These are phyloP conservation scores for Epinephelus fuscoguttatus DNA, from an alignment of 2,113 vertebrate species.

Conservation along the genomic window DNA sequence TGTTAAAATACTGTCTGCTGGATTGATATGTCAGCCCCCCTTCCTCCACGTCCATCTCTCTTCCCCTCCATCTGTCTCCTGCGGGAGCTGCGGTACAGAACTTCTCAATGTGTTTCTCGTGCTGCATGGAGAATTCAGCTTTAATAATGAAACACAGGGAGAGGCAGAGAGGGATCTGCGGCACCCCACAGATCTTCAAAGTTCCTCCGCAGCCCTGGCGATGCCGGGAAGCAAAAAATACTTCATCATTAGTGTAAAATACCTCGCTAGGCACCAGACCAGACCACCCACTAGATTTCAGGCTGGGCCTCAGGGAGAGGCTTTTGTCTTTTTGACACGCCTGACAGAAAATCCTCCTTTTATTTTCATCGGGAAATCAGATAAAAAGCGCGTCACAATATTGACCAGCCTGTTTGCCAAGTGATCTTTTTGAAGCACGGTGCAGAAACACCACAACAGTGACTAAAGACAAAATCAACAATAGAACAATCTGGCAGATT, in stretches of 20 bases:
- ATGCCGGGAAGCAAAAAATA: constrained; percentile 14
- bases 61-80: constrained; percentile 21
- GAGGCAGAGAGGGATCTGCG: constrained; percentile 45
- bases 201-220: constrained; percentile 41
- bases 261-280: constrained; percentile 23
- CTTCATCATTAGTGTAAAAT: constrained; percentile 53
- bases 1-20: constrained; percentile 50
- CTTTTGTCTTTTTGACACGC: constrained; percentile 34
- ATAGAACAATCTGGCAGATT: constrained; percentile 5
- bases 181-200: constrained; percentile 66
- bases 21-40: constrained; percentile 50
- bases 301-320: constrained; percentile 28
- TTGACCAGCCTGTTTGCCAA: constrained; percentile 19
- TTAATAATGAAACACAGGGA: constrained; percentile 78
- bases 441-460: background rate
- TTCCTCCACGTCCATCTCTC: constrained; percentile 28
- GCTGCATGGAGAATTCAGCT: constrained; percentile 46
- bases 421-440: constrained; percentile 19
- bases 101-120: constrained; percentile 52
- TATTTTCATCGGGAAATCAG: background rate
- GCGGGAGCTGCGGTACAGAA: constrained; percentile 22
- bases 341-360: constrained; percentile 18
- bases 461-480: constrained; percentile 30
- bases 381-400: constrained; percentile 34
- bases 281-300: constrained; percentile 57